These are phyloP conservation scores for Coendou prehensilis DNA, from an alignment of 2,797 vertebrate genomes.

Conservation along the genomic window DNA sequence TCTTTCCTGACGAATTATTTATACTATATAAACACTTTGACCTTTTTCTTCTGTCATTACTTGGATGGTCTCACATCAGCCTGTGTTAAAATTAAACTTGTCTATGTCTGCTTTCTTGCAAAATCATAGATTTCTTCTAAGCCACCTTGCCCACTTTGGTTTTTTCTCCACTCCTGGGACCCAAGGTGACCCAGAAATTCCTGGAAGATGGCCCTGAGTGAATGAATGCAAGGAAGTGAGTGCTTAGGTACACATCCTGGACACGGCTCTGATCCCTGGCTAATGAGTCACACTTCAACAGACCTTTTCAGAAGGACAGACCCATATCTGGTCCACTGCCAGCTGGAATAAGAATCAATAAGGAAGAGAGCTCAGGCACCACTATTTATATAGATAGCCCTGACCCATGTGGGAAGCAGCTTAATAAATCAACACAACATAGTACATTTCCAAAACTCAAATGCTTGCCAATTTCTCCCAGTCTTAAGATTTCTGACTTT, in stretches of 20 bases:
- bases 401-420: constrained; percentile 46
- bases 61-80: background rate
- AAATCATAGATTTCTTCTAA: constrained; percentile 14
- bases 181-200: constrained; percentile 59
- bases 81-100: constrained; percentile 61
- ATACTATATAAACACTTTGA: background rate
- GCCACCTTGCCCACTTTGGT: background rate
- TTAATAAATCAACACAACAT: constrained; percentile 63
- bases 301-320: constrained; percentile 41
- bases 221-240: constrained; percentile 72
- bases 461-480: constrained; percentile 42
- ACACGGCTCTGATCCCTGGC: constrained; percentile 18
- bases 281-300: background rate
- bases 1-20: constrained; percentile 31
- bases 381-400: constrained; percentile 62
- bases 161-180: constrained; percentile 14
- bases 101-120: constrained; percentile 48
- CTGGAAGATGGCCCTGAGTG: constrained; percentile 25
- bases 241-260: constrained; percentile 63
- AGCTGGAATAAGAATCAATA: constrained; percentile 29
- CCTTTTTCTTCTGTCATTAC: background rate
- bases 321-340: constrained; percentile 18
- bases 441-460: constrained; percentile 65
- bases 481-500: constrained; percentile 65
- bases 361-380: constrained; percentile 57